Evolutionary conservation across 2,797 vertebrate species (phyloP).

Genomic region (Eidolon dupreanum): DNA sequence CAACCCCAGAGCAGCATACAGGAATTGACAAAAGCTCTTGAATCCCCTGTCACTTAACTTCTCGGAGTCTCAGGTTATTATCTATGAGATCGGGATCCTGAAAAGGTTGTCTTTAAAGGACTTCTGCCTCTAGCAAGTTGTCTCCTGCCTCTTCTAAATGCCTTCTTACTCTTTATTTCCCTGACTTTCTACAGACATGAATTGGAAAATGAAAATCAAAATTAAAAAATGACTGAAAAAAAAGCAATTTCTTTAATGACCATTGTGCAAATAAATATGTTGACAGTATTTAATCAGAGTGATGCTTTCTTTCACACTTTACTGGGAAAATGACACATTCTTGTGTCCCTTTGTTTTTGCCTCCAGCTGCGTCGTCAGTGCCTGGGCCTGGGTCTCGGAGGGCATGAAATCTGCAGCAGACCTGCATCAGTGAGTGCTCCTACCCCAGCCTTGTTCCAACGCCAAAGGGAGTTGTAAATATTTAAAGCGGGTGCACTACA

Average conservation of each 20-base stretch:
- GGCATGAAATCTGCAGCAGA: conserved; percentile 92
- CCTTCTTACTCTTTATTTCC: neutral
- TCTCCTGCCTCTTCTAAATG: neutral
- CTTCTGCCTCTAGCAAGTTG: neutral
- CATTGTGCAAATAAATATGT: neutral
- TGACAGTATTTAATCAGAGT: neutral
- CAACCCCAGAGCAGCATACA: neutral
- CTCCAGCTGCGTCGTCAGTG: conserved; percentile 89
- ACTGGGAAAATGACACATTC: neutral
- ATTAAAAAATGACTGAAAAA: neutral
- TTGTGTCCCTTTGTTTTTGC: neutral
- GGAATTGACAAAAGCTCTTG: rapidly evolving
- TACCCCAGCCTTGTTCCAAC: neutral
- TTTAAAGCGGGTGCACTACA: conserved; percentile 22
- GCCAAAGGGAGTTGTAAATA: neutral
- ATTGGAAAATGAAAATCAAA: conserved; percentile 43
- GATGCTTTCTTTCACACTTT: neutral
- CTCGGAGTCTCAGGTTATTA: neutral
- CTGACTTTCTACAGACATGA: neutral
- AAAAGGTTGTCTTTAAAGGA: neutral
- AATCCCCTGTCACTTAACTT: neutral
- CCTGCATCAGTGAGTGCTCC: conserved; percentile 88
- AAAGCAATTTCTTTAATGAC: conserved; percentile 23
- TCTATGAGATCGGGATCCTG: neutral
- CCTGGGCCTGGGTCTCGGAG: conserved; percentile 91